phyloP scores from a whole-genome alignment of 2,113 vertebrate species.

The Haemorhous mexicanus region DNA sequence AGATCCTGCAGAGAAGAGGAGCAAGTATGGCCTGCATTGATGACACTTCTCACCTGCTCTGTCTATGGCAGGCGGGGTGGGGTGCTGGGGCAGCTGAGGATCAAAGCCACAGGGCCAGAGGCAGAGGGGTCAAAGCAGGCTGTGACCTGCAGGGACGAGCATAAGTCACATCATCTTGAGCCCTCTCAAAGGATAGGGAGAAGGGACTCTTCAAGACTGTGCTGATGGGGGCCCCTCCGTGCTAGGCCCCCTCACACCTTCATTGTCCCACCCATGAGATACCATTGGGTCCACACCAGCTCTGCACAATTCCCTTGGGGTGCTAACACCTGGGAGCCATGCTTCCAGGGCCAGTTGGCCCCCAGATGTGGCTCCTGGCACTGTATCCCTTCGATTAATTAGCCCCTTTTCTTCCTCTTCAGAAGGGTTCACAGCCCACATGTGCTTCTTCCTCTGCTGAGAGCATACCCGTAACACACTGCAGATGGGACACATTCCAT shows the following conservation, averaged over 20 bases:
- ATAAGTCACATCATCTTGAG: neutral
- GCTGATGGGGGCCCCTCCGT: neutral
- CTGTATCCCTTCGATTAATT: slow-evolving; percentile 49
- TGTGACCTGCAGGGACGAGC: neutral
- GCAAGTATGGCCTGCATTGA: neutral
- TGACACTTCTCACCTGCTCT: neutral
- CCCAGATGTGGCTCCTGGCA: slow-evolving; percentile 60
- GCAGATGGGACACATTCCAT: slow-evolving; percentile 68
- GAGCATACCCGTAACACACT: slow-evolving; percentile 3
- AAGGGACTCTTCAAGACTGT: neutral
- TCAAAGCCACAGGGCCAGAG: neutral
- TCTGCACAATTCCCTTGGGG: neutral
- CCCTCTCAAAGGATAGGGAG: neutral
- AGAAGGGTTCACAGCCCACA: slow-evolving; percentile 57
- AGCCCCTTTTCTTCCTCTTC: slow-evolving; percentile 42
- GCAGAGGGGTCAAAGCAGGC: neutral
- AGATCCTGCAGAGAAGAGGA: neutral
- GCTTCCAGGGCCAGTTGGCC: slow-evolving; percentile 32
- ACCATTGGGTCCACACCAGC: neutral
- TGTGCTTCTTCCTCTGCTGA: slow-evolving; percentile 29
- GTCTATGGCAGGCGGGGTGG: fast-evolving
- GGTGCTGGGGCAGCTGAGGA: neutral
- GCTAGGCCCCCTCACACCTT: neutral
- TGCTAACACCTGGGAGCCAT: neutral
- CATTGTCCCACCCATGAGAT: neutral